Evolutionary conservation across 2,113 vertebrate species (phyloP).

Genomic region (Rhabdornis inornatus): DNA sequence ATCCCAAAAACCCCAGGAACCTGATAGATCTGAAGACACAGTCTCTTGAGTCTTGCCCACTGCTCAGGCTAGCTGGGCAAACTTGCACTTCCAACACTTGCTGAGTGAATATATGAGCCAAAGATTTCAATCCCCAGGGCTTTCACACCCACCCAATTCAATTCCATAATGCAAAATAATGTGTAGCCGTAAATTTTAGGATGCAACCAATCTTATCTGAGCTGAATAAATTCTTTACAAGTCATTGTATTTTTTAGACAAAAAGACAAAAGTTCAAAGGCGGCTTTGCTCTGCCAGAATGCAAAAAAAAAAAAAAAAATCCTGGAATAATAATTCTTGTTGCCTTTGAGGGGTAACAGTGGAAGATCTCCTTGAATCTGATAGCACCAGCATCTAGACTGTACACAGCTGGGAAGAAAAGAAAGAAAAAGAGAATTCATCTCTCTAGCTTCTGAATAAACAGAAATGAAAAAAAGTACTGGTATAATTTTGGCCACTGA

Average conservation of each 20-base stretch:
- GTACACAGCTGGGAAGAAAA: neutral
- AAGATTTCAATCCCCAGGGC: neutral
- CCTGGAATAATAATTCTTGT: neutral
- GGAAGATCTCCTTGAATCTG: neutral
- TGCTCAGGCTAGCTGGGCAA: neutral
- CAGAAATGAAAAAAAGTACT: neutral
- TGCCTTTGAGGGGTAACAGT: neutral
- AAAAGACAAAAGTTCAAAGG: neutral
- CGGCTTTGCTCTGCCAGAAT: neutral
- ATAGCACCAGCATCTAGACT: neutral
- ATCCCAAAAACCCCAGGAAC: neutral
- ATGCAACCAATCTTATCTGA: neutral
- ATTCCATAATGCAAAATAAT: neutral
- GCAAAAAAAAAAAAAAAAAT: neutral
- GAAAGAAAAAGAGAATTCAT: neutral
- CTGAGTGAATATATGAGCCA: neutral
- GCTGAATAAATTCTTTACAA: constrained; percentile 1
- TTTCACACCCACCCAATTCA: neutral
- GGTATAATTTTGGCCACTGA: neutral
- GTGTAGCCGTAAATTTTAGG: neutral
- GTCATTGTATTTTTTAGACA: neutral
- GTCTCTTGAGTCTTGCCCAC: neutral
- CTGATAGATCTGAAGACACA: neutral
- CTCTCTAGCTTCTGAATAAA: neutral
- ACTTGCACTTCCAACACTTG: neutral